Evolutionary conservation across 2,888 invertebrate species (phyloP).

Genomic region (Urechis unicinctus): DNA sequence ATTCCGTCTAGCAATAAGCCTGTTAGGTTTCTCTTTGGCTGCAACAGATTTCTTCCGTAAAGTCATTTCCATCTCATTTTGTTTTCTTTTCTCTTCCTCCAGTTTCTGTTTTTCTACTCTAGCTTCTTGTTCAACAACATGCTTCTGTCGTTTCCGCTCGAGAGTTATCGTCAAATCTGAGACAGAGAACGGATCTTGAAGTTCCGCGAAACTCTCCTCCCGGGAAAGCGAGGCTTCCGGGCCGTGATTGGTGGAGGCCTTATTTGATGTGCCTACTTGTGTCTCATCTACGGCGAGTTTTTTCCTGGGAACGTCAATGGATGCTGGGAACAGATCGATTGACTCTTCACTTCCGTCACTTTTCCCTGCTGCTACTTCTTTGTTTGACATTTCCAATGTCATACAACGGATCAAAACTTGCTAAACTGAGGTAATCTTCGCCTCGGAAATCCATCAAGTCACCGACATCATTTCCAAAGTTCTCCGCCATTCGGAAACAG

Average conservation of each 20-base stretch:
- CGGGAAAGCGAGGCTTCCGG: neutral
- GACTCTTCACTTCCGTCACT: too few relatives aligned
- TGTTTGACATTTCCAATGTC: too few relatives aligned
- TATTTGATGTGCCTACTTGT: too few relatives aligned
- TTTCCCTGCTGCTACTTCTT: too few relatives aligned
- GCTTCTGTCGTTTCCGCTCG: conserved; percentile 17
- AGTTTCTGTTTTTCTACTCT: neutral
- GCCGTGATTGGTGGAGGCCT: neutral
- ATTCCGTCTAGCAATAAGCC: neutral
- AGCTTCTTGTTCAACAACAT: conserved; percentile 13
- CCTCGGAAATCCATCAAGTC: conserved; percentile 5
- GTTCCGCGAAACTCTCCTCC: conserved; percentile 11
- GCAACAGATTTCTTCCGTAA: too few relatives aligned
- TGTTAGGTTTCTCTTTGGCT: conserved; percentile 2
- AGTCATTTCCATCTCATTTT: conserved; percentile 1
- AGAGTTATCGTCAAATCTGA: conserved; percentile 16
- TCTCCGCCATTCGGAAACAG: too few relatives aligned
- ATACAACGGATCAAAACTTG: conserved; percentile 24
- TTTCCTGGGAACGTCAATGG: neutral
- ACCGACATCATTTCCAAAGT: too few relatives aligned
- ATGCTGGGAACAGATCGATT: conserved; percentile 6
- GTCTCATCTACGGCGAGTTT: too few relatives aligned
- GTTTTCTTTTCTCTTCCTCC: conserved; percentile 4
- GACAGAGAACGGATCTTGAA: conserved; percentile 23
- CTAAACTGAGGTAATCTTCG: conserved; percentile 18